phyloP scores from a whole-genome alignment of 2,888 invertebrate genomes.

The Adelognathus sp. region DNA sequence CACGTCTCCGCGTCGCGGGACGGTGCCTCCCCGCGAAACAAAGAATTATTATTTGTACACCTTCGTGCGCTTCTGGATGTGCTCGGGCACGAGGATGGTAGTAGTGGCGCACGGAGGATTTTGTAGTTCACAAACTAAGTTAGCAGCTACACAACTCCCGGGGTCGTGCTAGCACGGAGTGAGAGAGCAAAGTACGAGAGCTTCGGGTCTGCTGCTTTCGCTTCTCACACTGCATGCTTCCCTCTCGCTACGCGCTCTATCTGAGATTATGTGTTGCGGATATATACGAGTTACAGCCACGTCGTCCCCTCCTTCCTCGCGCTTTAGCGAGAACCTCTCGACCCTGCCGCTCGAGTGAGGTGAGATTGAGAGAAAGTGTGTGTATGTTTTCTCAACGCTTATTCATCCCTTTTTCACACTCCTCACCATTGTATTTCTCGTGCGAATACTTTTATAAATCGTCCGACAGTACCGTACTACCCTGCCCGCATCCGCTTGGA shows the following conservation, averaged over 20 bases:
- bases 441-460: slow-evolving; percentile 71
- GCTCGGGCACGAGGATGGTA: slow-evolving; percentile 15
- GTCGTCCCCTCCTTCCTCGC: slow-evolving; percentile 43
- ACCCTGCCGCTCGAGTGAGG: slow-evolving; percentile 21
- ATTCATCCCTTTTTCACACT: slow-evolving; percentile 43
- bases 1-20: slow-evolving; percentile 72
- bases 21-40: slow-evolving; percentile 64
- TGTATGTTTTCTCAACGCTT: slow-evolving; percentile 39
- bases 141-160: slow-evolving; percentile 74
- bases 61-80: slow-evolving; percentile 61
- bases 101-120: slow-evolving; percentile 74
- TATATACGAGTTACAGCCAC: slow-evolving; percentile 70
- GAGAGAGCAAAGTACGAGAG: slow-evolving; percentile 35
- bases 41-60: slow-evolving; percentile 80
- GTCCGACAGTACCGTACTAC: slow-evolving; percentile 53
- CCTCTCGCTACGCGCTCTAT: slow-evolving; percentile 63
- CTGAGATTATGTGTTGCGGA: slow-evolving; percentile 75
- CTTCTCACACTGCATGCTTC: slow-evolving; percentile 37
- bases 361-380: slow-evolving; percentile 53
- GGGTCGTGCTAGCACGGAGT: slow-evolving; percentile 37
- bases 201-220: slow-evolving; percentile 40
- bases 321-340: slow-evolving; percentile 45
- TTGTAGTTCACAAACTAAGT: slow-evolving; percentile 80
- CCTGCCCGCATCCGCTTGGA: slow-evolving; percentile 30
- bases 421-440: slow-evolving; percentile 66